Base-by-base conservation (phyloP, 2,888 invertebrate species). In the Auanema freiburgensis region DNA sequence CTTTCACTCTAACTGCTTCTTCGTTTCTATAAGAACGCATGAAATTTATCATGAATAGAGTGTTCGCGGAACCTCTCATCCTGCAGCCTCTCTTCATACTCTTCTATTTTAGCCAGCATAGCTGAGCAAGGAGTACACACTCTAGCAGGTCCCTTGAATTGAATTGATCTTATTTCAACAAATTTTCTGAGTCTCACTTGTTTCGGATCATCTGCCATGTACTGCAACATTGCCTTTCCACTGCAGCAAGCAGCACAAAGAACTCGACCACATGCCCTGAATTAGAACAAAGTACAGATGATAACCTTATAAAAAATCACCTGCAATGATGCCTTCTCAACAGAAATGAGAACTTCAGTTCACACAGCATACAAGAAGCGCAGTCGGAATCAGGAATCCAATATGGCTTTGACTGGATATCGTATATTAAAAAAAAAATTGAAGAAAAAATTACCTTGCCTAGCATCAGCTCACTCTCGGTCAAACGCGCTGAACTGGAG, bases 381-480 rank as follows among this genome's bases (percentile, higher is more conserved):
- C 92, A 90, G 76, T 91, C 91, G 3, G 89, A 87, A 84, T 93
- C 93, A 0, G 92, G 92, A 57, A 93, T 89, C 93, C 93, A 93
- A 77, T 90, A 88, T 0, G 92, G 92, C 14, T 91, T 90, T 60
- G 90, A 88, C 81, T 89, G 89, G 54, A 66, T 52, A 46, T 49
- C 54, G 21, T 18, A 40, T 57, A 42, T 42, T 33, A 63, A 10
- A 24, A 6, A n/a, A n/a, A n/a, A n/a, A n/a, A n/a, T n/a, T n/a
- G n/a, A n/a, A n/a, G n/a, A n/a, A n/a, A n/a, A n/a, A n/a, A n/a
- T n/a, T n/a, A 78, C 76, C 68, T 82, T 82, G 63, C 82, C 82
- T 12, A 82, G 66, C 25, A 75, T 75, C 25, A 80, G 59, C 54
- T 82, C 82, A 50, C 77, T 76, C 66, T 82, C 82, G 0, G 82